Evolutionary conservation across 2,888 invertebrate genomes (phyloP).

Genomic region (Nebria salina): DNA sequence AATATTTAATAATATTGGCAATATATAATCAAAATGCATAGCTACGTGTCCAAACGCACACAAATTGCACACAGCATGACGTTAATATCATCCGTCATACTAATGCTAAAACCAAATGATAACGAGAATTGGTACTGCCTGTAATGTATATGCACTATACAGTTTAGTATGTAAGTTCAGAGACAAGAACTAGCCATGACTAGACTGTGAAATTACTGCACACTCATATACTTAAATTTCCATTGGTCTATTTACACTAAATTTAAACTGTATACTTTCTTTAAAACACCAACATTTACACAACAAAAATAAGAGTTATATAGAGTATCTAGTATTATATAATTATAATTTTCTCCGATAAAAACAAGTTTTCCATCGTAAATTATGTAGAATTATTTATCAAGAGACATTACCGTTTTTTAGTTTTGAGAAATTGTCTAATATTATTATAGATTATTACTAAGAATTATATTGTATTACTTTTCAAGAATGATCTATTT

Average conservation of each 20-base stretch:
- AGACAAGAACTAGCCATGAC: neutral
- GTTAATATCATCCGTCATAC: neutral
- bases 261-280: too few relatives aligned
- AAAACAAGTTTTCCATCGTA: neutral
- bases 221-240: too few relatives aligned
- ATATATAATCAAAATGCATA: neutral
- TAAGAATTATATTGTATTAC: neutral
- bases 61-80: neutral
- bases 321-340: neutral
- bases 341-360: neutral
- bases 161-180: neutral
- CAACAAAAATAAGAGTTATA: too few relatives aligned
- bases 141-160: neutral
- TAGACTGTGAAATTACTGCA: neutral
- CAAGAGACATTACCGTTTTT: neutral
- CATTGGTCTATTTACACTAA: too few relatives aligned
- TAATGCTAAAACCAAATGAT: neutral
- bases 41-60: neutral
- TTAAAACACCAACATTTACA: too few relatives aligned
- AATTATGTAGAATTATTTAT: neutral
- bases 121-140: neutral
- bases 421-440: neutral
- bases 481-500: neutral
- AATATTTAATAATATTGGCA: too few relatives aligned
- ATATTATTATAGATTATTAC: neutral